Base-by-base conservation (phyloP, 2,797 vertebrate species). In the Avahi laniger region DNA sequence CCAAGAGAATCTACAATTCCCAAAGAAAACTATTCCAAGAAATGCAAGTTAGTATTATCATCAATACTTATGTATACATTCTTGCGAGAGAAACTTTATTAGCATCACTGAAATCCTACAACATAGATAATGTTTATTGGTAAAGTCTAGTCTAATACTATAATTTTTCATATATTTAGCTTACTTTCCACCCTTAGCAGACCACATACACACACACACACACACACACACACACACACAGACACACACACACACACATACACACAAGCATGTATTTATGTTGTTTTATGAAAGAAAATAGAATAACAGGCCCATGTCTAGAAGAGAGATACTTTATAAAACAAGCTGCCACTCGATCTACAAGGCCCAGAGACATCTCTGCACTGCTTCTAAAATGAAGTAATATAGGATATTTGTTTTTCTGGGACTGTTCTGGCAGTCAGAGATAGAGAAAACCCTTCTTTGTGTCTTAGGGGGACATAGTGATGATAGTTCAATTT, bases 11-110 rank as follows among this genome's bases (percentile, higher is more conserved):
- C 24, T 41, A 76, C n/a, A 84, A 41, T 81, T 94, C 50, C 57
- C n/a, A 83, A 57, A 96, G 81, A 86, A 96, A 95, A 93, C 38
- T 20, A 75, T 67, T 92, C 41, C 57, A 59, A 61, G 24, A 91
- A 89, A 3, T 59, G 9, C 50, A 93, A 79, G 41, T 82, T 86
- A 83, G 14, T 67, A 73, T 93, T 95, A 76, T 81, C 20, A 52
- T 54, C 30, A 67, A 11, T 43, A 65, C 30, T 92, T 94, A 54
- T n/a, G n/a, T 24, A 43, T 20, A 5, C 87, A 95, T 57, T 94
- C 84, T 57, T 72, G 33, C 8, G 9, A 84, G 18, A 89, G 57
- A 95, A 79, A 28, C 4, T 69, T 48, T 35, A 67, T 93, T 89
- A 79, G 7, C 41, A 89, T 92, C 12, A 67, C 50, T 80, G 41